phyloP scores from a whole-genome alignment of 2,888 invertebrate genomes.

The Autographa pulchrina region DNA sequence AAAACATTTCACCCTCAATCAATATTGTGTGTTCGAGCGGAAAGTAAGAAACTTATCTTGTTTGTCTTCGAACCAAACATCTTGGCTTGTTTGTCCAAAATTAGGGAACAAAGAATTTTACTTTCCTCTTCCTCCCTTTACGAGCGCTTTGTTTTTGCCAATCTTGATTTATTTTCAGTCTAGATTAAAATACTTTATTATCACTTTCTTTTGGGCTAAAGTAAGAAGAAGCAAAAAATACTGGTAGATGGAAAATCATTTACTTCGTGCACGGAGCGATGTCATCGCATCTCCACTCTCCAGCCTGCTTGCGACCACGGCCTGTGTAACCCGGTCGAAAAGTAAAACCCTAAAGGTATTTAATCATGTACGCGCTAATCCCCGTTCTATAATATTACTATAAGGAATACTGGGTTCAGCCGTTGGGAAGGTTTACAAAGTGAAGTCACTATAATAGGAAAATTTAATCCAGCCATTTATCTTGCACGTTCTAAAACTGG shows the following conservation, averaged over 20 bases:
- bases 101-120: constrained; percentile 22
- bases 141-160: constrained; percentile 16
- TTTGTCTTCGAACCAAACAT: constrained; percentile 32
- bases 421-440: background rate
- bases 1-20: constrained; percentile 21
- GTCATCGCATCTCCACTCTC: too few species aligned
- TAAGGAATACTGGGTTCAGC: too few species aligned
- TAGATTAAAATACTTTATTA: background rate
- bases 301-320: too few species aligned
- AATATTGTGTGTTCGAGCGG: constrained; percentile 35
- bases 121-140: constrained; percentile 8
- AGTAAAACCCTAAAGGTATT: too few species aligned
- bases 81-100: constrained; percentile 31
- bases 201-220: background rate
- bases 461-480: constrained; percentile 2
- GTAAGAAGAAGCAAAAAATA: too few species aligned
- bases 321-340: too few species aligned
- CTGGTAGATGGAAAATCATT: too few species aligned
- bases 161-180: constrained; percentile 1
- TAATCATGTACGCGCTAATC: too few species aligned
- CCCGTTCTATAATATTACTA: too few species aligned
- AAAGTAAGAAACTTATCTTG: constrained; percentile 43
- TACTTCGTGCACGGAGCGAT: too few species aligned
- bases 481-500: constrained; percentile 1
- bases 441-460: background rate